phyloP scores from a whole-genome alignment of 2,888 invertebrate species.

The Zygaena filipendulae region DNA sequence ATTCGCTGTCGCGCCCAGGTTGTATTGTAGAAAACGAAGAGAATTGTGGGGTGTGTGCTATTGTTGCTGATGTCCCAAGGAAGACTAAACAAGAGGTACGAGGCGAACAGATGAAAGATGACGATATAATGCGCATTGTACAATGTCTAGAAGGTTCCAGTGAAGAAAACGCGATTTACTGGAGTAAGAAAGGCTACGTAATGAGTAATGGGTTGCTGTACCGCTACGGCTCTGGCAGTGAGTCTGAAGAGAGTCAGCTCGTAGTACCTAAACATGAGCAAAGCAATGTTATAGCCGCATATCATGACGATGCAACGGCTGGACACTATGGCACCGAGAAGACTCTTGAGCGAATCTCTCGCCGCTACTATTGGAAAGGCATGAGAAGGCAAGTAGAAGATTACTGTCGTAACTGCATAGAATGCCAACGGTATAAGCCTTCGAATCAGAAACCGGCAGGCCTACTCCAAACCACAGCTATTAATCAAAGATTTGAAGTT shows the following conservation, averaged over 20 bases:
- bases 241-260: slow-evolving; percentile 17
- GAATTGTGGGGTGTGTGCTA: slow-evolving; percentile 7
- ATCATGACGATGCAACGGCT: slow-evolving; percentile 18
- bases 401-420: slow-evolving; percentile 11
- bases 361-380: slow-evolving; percentile 21
- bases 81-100: slow-evolving; percentile 1
- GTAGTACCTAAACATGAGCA: slow-evolving; percentile 16
- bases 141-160: slow-evolving; percentile 9
- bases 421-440: slow-evolving; percentile 16
- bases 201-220: slow-evolving; percentile 21
- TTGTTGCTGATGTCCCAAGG: slow-evolving; percentile 4
- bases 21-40: slow-evolving; percentile 5
- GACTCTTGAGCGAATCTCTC: slow-evolving; percentile 30
- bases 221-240: slow-evolving; percentile 11
- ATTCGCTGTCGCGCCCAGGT: slow-evolving; percentile 9
- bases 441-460: slow-evolving; percentile 13
- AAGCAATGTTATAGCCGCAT: slow-evolving; percentile 11
- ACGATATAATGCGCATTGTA: slow-evolving; percentile 10
- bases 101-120: slow-evolving; percentile 16
- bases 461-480: slow-evolving; percentile 12
- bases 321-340: slow-evolving; percentile 20
- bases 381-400: slow-evolving; percentile 14
- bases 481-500: slow-evolving; percentile 11
- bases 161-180: slow-evolving; percentile 14
- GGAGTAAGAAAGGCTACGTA: slow-evolving; percentile 19